Evolutionary conservation across 2,797 vertebrate species (phyloP), one percentile per base, ranked within the genome.

Genomic region (Rhinatrema bivittatum): DNA sequence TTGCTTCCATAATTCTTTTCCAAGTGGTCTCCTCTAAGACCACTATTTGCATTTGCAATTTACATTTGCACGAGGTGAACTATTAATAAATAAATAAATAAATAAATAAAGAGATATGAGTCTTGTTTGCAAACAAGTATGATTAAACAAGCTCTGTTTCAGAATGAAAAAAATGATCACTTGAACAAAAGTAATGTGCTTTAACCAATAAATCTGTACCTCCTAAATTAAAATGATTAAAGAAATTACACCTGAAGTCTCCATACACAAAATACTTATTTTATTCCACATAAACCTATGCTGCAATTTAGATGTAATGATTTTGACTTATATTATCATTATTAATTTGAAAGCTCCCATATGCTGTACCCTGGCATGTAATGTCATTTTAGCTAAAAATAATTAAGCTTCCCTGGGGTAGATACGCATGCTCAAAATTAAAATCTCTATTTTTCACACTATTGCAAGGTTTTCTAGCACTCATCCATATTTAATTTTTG

Each of bases 401-500:
- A 68, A 74, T 65, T 70, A 70, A 62, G 52, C 57, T 53, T 56
- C 64, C 53, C 48, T 19, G 39, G n/a, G 57, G 49, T 58, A 58
- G 41, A 31, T 11, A 41, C 46, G 62, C 43, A 51, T 20, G 46
- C 38, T 51, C 44, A 31, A 60, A 58, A 67, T 31, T 3, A 26
- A 45, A 51, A 37, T 26, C 61, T 64, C 49, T 15, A 6, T 29
- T 32, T 20, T 70, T 57, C 14, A 4, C 5, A 37, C 16, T 2
- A 48, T 42, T 51, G 42, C 36, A 58, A 53, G 47, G 30, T 46
- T 68, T 63, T 39, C 50, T 48, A 55, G 47, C 52, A 61, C 23
- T 65, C 64, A 68, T 72, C 62, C 60, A 45, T 70, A 66, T 66
- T 76, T 74, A 32, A 74, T 68, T 70, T 55, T 64, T 21, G 23